Base-by-base conservation (phyloP, 2,888 invertebrate species). In the Altica lythri region DNA sequence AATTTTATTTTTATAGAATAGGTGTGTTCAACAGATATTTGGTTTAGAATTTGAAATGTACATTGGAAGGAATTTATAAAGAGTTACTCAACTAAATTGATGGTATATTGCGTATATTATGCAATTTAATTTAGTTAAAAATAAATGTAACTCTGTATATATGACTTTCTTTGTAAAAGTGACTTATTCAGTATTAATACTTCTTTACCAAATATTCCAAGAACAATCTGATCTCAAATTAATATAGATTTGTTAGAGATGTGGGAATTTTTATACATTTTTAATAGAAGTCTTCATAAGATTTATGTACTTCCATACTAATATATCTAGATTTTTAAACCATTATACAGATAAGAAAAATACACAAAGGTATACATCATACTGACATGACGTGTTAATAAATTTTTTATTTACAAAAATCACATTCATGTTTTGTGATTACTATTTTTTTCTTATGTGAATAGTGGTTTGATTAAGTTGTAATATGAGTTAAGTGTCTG, bases 1-100 rank as follows among this genome's bases (percentile, higher is more conserved):
- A 42, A 57, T 50, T 59, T 53, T 55, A 51, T 56, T 56, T 56
- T 56, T 53, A 43, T 53, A 53, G 53, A 43, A 53, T 48, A 53
- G 53, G 48, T 43, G 42, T 22, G 37, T 53, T 53, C 49, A 3
- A 22, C 12, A 13, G 42, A 34, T 55, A 47, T 55, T 55, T 47
- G 52, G 51, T 57, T 55, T 43, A 43, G 48, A 48, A 53, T 43
- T 48, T 47, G 43, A 43, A 48, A n/a, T 42, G 30, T 48, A 38
- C 49, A 49, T 22, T 13, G 9, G 30, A 22, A 37, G 18, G n/a
- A 19, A 49, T 32, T 30, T 32, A 5, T 30, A 14, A 12, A 40
- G 40, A 30, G 35, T 14, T 19, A 18, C 18, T 14, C 19, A 3
- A 18, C 38, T 14, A n/a, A 40, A 10, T 32, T 14, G 10, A 22